phyloP scores from a whole-genome alignment of 2,888 invertebrate species.

The Unio delphinus region DNA sequence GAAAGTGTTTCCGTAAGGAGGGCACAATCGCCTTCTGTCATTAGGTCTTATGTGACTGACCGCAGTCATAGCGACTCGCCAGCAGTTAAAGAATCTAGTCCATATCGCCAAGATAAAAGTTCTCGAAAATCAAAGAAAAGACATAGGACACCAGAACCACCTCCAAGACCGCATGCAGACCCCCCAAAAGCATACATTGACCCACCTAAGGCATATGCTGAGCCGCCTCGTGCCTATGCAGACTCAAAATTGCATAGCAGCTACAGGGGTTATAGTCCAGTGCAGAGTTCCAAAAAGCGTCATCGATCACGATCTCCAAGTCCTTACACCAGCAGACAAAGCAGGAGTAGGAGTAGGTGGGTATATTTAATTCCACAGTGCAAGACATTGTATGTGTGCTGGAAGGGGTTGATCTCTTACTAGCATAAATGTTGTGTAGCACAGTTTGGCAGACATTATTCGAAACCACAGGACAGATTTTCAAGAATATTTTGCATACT shows the following conservation, averaged over 20 bases:
- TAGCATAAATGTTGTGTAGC: no score
- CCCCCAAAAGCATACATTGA: slow-evolving; percentile 50
- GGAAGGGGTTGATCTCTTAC: no score
- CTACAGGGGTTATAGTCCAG: slow-evolving; percentile 40
- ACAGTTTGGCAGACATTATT: no score
- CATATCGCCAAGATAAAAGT: slow-evolving; percentile 31
- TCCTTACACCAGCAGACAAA: slow-evolving; percentile 38
- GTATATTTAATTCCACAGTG: neutral
- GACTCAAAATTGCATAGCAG: slow-evolving; percentile 20
- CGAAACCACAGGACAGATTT: no score
- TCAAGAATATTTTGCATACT: no score
- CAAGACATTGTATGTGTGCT: no score
- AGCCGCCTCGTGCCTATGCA: slow-evolving; percentile 44
- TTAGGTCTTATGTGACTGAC: slow-evolving; percentile 46
- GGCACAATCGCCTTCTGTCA: slow-evolving; percentile 45
- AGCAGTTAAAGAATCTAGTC: slow-evolving; percentile 46
- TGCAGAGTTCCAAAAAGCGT: slow-evolving; percentile 46
- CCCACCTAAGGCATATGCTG: slow-evolving; percentile 57
- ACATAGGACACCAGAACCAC: slow-evolving; percentile 33
- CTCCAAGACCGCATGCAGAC: slow-evolving; percentile 6
- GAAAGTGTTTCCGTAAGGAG: slow-evolving; percentile 17
- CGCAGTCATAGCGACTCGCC: slow-evolving; percentile 59
- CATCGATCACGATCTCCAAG: slow-evolving; percentile 52
- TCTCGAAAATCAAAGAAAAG: slow-evolving; percentile 49
- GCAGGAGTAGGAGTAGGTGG: slow-evolving; percentile 8